Evolutionary conservation across 2,888 invertebrate species (phyloP).

Genomic region (Campoletis raptor): DNA sequence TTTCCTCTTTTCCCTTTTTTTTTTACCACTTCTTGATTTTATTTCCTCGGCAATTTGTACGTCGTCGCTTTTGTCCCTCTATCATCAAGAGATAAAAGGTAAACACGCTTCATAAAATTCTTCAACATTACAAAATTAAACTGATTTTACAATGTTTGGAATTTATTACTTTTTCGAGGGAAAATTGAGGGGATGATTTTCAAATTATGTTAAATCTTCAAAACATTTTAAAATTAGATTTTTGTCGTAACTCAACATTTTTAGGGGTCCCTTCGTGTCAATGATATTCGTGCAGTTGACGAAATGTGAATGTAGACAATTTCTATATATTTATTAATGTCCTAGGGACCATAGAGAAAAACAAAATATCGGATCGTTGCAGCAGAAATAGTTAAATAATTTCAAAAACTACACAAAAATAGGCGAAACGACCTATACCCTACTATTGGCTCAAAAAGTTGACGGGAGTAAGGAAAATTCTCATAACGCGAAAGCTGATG

Average conservation of each 20-base stretch:
- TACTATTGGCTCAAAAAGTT: no score
- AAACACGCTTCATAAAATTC: background rate
- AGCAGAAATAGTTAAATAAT: no score
- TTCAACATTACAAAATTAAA: background rate
- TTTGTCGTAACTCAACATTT: background rate
- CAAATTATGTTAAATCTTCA: background rate
- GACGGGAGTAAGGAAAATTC: background rate
- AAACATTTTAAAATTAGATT: background rate
- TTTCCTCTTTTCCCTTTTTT: background rate
- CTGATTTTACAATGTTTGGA: background rate
- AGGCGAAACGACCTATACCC: no score
- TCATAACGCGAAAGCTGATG: no score
- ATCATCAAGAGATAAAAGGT: background rate
- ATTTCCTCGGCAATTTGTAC: conserved; percentile 47
- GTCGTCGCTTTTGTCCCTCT: conserved; percentile 36
- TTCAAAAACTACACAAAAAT: no score
- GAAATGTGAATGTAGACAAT: no score
- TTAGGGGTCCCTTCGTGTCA: no score
- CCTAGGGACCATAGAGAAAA: no score
- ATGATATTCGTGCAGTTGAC: no score
- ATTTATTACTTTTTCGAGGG: background rate
- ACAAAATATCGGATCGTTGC: no score
- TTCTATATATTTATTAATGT: no score
- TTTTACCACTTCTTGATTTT: background rate
- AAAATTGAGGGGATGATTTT: background rate